Evolutionary conservation across 2,797 vertebrate species (phyloP).

Genomic region (Furcifer pardalis): DNA sequence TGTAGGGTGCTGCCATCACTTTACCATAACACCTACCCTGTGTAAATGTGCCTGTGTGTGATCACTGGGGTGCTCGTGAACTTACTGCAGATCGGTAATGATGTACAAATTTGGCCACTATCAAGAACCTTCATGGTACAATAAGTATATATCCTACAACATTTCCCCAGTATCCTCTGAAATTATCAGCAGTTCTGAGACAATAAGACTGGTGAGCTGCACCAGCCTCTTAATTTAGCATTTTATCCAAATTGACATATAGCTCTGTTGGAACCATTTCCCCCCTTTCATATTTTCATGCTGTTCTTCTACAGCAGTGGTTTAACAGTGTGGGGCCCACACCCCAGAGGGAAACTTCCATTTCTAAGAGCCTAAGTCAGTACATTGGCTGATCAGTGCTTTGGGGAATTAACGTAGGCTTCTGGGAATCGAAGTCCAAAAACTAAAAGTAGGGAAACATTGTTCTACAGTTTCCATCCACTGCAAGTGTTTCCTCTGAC

Average conservation of each 20-base stretch:
- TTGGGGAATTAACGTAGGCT: too few relatives aligned
- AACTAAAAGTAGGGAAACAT: too few relatives aligned
- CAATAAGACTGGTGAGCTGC: too few relatives aligned
- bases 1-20: neutral
- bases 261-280: too few relatives aligned
- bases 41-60: neutral
- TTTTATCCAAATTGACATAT: neutral
- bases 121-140: neutral
- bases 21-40: neutral
- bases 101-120: neutral
- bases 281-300: neutral
- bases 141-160: neutral
- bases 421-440: too few relatives aligned
- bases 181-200: neutral
- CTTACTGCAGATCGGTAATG: neutral
- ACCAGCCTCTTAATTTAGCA: neutral
- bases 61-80: neutral
- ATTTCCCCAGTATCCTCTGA: neutral
- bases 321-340: too few relatives aligned
- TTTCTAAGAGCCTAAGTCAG: too few relatives aligned
- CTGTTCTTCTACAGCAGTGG: neutral
- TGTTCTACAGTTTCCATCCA: too few relatives aligned
- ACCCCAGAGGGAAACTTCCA: too few relatives aligned
- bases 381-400: too few relatives aligned
- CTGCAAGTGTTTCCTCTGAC: neutral